These are phyloP conservation scores for Dicranocentrus wangi DNA, from an alignment of 2,888 invertebrate genomes.

Conservation along the genomic window DNA sequence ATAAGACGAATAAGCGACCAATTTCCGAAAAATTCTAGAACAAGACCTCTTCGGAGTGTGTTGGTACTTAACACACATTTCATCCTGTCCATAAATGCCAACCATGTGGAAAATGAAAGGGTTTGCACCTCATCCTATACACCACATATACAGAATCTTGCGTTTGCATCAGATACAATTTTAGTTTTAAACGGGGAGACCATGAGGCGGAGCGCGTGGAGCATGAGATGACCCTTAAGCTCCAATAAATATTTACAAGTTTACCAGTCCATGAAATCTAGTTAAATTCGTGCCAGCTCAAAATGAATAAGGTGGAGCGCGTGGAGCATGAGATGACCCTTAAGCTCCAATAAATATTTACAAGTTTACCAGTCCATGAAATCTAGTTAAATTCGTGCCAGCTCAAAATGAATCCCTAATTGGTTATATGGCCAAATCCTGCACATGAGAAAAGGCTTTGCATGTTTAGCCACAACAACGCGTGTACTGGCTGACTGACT, in stretches of 20 bases:
- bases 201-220: too few species aligned
- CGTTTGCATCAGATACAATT: too few species aligned
- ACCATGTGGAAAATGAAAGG: constrained; percentile 11
- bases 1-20: too few species aligned
- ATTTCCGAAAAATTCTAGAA: constrained; percentile 29
- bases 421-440: too few species aligned
- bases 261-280: not conserved
- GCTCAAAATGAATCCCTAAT: too few species aligned
- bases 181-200: too few species aligned
- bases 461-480: too few species aligned
- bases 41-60: not conserved
- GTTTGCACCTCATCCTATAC: not conserved
- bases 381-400: not conserved
- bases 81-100: constrained; percentile 33
- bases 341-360: not conserved
- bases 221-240: not conserved
- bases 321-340: not conserved
- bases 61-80: constrained; percentile 60
- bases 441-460: too few species aligned
- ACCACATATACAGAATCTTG: too few species aligned
- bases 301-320: not conserved
- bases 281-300: not conserved
- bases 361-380: not conserved
- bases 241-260: not conserved
- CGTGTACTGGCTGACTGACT: too few species aligned